Percentiles rank a stretch among this genome's conserved stretches.
phyloP scores from a whole-genome alignment of 2,113 vertebrate species.

The Pteronura brasiliensis region DNA sequence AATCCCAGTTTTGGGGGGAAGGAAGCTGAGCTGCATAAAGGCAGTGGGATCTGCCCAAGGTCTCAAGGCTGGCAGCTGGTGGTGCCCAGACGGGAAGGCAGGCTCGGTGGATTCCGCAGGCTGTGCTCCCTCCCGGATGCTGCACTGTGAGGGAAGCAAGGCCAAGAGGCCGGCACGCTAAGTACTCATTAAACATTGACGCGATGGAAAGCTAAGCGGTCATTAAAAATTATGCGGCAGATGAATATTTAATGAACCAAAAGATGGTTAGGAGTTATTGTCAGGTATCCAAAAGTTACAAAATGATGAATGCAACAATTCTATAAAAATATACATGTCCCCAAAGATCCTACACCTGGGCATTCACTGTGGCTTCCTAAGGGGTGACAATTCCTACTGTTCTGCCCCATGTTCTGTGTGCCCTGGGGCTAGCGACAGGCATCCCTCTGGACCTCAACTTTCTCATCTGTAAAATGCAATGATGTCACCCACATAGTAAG shows the following conservation, averaged over 20 bases:
- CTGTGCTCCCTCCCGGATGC: fast-evolving
- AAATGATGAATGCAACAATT: neutral
- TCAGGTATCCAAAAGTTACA: neutral
- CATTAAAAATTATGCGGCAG: neutral
- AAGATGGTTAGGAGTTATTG: neutral
- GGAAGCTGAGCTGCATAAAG: neutral
- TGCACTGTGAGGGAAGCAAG: fast-evolving
- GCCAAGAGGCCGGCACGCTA: neutral
- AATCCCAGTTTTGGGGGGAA: neutral
- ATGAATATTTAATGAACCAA: slow-evolving; percentile 5
- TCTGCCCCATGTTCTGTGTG: neutral
- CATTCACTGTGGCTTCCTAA: neutral
- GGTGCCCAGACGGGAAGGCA: fast-evolving
- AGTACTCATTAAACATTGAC: neutral
- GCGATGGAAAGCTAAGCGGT: neutral
- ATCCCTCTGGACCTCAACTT: neutral
- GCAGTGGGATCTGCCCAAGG: neutral
- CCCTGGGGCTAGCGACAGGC: neutral
- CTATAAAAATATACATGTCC: neutral
- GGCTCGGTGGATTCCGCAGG: fast-evolving
- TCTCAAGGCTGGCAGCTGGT: neutral
- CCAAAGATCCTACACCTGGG: neutral
- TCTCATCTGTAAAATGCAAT: neutral
- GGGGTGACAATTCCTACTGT: neutral
- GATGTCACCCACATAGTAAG: neutral